A percentile compares a stretch with the other conserved stretches of the same genome.
phyloP scores from a whole-genome alignment of 2,113 vertebrate species.

The Engystomops pustulosus region DNA sequence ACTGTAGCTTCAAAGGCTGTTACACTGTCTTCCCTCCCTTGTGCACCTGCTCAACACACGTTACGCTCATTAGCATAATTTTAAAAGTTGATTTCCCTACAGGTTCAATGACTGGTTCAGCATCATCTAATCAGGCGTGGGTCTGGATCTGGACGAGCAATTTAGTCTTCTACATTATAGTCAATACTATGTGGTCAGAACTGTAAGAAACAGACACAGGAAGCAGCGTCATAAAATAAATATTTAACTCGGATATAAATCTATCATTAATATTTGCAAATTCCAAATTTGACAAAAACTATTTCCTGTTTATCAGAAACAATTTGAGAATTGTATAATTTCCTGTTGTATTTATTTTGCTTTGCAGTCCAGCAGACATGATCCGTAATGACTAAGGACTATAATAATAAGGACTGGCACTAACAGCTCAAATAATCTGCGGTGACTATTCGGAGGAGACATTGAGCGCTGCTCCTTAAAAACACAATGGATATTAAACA shows the following conservation, averaged over 20 bases:
- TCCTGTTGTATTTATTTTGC: neutral
- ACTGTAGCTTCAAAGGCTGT: too few species aligned
- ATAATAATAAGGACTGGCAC: neutral
- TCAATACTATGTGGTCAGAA: neutral
- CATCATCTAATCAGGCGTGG: too few species aligned
- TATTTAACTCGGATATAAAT: neutral
- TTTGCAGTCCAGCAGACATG: neutral
- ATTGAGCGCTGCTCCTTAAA: slow-evolving; percentile 20
- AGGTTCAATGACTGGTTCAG: too few species aligned
- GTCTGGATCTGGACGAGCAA: too few species aligned
- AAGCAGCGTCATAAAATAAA: neutral
- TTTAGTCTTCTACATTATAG: too few species aligned
- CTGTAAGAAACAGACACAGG: neutral
- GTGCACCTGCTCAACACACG: too few species aligned
- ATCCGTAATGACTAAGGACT: neutral
- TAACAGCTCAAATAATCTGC: neutral
- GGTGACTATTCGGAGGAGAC: neutral
- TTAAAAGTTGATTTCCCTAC: too few species aligned
- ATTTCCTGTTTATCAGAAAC: neutral
- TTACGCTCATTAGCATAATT: too few species aligned
- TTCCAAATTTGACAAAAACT: neutral
- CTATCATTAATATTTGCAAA: neutral
- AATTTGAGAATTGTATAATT: neutral
- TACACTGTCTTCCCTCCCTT: too few species aligned
- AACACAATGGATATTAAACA: slow-evolving; percentile 62